These are phyloP conservation scores for Ictalurus punctatus DNA, from an alignment of 2,113 vertebrate genomes.

Conservation along the genomic window DNA sequence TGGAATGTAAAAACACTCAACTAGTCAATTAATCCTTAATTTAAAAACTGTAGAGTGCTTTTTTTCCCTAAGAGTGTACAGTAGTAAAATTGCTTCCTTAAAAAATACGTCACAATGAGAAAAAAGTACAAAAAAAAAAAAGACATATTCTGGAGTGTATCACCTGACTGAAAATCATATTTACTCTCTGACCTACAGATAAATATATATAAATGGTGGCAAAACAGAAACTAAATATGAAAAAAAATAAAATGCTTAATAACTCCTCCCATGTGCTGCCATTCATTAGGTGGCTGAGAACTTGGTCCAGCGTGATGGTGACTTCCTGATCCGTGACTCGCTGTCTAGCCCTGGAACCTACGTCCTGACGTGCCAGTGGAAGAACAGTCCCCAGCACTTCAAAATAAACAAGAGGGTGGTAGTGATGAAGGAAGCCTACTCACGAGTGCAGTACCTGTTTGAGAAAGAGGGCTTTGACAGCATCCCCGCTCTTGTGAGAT, in stretches of 20 bases:
- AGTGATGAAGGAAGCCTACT: conserved; percentile 87
- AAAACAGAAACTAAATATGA: neutral
- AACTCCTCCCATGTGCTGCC: conserved; percentile 21
- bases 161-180: neutral
- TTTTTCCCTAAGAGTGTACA: neutral
- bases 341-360: conserved; percentile 92
- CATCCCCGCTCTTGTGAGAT: conserved; percentile 88
- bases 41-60: neutral
- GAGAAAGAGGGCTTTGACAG: conserved; percentile 92
- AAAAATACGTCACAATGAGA: neutral
- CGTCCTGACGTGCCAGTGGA: conserved; percentile 96
- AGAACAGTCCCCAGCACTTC: conserved; percentile 91
- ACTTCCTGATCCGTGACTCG: conserved; percentile 93
- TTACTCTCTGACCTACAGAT: neutral
- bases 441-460: conserved; percentile 88
- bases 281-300: conserved; percentile 84
- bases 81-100: neutral
- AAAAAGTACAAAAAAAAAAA: neutral
- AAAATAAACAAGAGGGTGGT: conserved; percentile 88
- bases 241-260: conserved; percentile 5
- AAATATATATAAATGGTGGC: neutral
- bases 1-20: no score
- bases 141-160: neutral
- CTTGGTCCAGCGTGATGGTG: conserved; percentile 89
- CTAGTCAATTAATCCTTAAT: neutral